Evolutionary conservation across 2,888 invertebrate genomes (phyloP).

Genomic region (Hecatera dysodea): DNA sequence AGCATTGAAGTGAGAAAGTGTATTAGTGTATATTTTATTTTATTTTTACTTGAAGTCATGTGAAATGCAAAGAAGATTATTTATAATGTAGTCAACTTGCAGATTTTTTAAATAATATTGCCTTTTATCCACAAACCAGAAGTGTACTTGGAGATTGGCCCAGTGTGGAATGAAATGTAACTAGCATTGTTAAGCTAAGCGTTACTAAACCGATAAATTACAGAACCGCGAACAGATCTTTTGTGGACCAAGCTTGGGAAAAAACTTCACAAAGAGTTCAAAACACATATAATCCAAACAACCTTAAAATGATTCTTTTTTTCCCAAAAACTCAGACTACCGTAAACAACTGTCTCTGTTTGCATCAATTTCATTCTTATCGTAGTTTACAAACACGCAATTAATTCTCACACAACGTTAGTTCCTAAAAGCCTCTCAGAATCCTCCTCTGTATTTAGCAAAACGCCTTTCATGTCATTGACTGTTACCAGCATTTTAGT

Average conservation of each 20-base stretch:
- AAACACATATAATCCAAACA: too few species aligned
- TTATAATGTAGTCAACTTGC: background rate
- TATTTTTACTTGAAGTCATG: background rate
- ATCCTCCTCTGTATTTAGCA: slow-evolving; percentile 60
- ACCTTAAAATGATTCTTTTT: background rate
- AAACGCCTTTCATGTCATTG: slow-evolving; percentile 69
- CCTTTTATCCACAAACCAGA: background rate
- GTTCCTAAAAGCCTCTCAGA: slow-evolving; percentile 49
- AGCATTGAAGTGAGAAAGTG: background rate
- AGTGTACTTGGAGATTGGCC: background rate
- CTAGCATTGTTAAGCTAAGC: too few species aligned
- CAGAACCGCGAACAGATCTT: too few species aligned
- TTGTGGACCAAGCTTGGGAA: background rate
- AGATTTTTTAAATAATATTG: background rate
- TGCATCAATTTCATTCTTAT: slow-evolving; percentile 14
- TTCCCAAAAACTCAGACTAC: rapidly evolving
- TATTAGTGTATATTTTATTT: background rate
- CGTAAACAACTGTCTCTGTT: background rate
- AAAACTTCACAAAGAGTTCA: too few species aligned
- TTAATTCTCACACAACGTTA: slow-evolving; percentile 42
- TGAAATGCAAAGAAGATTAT: slow-evolving; percentile 1
- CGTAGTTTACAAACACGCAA: slow-evolving; percentile 44
- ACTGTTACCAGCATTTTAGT: slow-evolving; percentile 73
- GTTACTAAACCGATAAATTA: background rate
- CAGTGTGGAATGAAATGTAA: background rate